These are phyloP conservation scores for Eulithis prunata DNA, from an alignment of 2,888 invertebrate species.

Conservation along the genomic window DNA sequence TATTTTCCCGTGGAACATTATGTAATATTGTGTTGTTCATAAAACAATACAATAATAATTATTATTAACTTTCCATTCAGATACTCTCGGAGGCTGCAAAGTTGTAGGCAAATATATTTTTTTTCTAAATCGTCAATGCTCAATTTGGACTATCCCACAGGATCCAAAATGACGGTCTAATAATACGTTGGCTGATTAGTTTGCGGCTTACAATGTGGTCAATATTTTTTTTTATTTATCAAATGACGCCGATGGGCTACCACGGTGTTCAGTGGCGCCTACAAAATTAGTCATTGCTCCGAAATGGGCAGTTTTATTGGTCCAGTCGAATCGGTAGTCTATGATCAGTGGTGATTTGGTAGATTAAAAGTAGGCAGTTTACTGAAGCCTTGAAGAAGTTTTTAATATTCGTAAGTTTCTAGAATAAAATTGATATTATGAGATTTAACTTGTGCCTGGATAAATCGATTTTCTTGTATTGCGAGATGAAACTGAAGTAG, in stretches of 20 bases:
- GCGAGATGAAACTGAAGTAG: too few species aligned
- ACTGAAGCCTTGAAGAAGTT: background rate
- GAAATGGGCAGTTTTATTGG: slow-evolving; percentile 50
- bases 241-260: slow-evolving; percentile 51
- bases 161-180: slow-evolving; percentile 73
- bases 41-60: too few species aligned
- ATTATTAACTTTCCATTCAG: too few species aligned
- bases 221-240: slow-evolving; percentile 9
- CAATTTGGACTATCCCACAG: slow-evolving; percentile 50
- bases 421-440: too few species aligned
- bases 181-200: slow-evolving; percentile 79
- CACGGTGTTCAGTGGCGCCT: slow-evolving; percentile 65
- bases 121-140: slow-evolving; percentile 9
- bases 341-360: slow-evolving; percentile 35
- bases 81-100: slow-evolving; percentile 19
- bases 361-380: slow-evolving; percentile 17
- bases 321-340: slow-evolving; percentile 26
- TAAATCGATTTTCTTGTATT: too few species aligned
- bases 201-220: slow-evolving; percentile 68
- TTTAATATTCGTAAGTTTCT: too few species aligned
- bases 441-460: too few species aligned
- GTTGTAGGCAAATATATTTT: slow-evolving; percentile 6
- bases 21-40: too few species aligned
- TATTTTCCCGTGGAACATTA: too few species aligned
- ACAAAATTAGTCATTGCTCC: slow-evolving; percentile 67